phyloP scores from a whole-genome alignment of 1,140 invertebrate genomes.

The Dendrolimus kikuchii region DNA sequence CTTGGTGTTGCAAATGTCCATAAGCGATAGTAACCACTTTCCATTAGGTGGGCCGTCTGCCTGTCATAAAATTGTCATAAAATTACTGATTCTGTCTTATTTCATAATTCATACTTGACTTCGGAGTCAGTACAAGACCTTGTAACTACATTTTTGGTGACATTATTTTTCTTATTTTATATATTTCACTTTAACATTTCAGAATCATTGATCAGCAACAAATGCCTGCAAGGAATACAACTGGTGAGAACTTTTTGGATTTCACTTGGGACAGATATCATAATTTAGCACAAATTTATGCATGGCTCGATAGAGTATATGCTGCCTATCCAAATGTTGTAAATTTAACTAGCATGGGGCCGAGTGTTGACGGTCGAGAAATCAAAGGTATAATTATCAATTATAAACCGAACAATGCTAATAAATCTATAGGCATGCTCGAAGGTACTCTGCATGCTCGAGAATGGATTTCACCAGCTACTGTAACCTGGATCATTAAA shows the following conservation, averaged over 20 bases:
- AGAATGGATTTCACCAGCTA: conserved; percentile 85
- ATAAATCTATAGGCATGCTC: conserved; percentile 44
- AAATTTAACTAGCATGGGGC: conserved; percentile 70
- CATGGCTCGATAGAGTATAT: conserved; percentile 65
- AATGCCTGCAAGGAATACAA: conserved; percentile 7
- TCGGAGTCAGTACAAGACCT: too few species aligned
- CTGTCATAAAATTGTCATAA: too few species aligned
- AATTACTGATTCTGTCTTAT: too few species aligned
- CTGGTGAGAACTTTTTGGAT: conserved; percentile 1
- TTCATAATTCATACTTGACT: too few species aligned
- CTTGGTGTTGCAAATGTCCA: too few species aligned
- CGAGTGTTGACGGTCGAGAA: conserved; percentile 74
- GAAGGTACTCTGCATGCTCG: conserved; percentile 82
- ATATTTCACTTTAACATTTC: conserved; percentile 10
- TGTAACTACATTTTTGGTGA: too few species aligned
- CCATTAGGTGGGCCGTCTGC: too few species aligned
- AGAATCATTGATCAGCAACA: conserved; percentile 47
- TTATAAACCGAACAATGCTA: conserved; percentile 48
- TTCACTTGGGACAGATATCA: conserved; percentile 67
- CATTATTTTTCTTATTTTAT: too few species aligned
- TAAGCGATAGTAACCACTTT: too few species aligned
- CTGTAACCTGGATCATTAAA: conserved; percentile 80
- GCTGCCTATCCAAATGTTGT: conserved; percentile 60
- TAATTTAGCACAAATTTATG: conserved; percentile 59
- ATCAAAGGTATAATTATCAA: conserved; percentile 78